phyloP scores from a whole-genome alignment of 2,888 invertebrate species.

The Bhutanitis thaidina region DNA sequence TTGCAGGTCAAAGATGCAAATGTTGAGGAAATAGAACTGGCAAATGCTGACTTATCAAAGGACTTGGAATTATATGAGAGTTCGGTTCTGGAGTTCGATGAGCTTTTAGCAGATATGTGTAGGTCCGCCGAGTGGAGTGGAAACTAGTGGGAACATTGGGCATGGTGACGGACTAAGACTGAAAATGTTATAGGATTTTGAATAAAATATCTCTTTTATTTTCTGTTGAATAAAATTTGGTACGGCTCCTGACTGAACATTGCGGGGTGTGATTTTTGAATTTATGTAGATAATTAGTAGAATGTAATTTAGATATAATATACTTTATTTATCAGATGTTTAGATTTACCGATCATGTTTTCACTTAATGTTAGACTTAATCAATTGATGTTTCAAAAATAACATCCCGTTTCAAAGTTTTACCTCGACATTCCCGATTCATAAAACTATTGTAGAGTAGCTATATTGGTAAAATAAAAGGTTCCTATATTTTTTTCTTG shows the following conservation, averaged over 20 bases:
- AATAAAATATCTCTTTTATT: conserved; percentile 23
- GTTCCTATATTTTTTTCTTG: conserved; percentile 9
- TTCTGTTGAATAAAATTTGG: conserved; percentile 17
- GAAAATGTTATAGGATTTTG: conserved; percentile 26
- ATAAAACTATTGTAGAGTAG: neutral
- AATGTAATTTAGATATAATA: conserved; percentile 1
- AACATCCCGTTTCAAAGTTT: neutral
- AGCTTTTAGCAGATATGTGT: conserved; percentile 85
- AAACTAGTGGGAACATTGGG: conserved; percentile 41
- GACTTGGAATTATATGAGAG: conserved; percentile 88
- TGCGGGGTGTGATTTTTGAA: conserved; percentile 14
- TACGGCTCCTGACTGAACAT: conserved; percentile 9
- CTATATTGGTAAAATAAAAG: neutral
- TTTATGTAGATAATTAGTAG: neutral
- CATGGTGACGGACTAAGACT: conserved; percentile 36
- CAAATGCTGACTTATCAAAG: conserved; percentile 81
- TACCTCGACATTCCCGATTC: conserved; percentile 13
- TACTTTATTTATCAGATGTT: neutral
- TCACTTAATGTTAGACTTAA: no score
- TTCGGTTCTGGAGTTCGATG: conserved; percentile 86
- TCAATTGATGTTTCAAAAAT: neutral
- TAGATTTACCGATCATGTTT: neutral
- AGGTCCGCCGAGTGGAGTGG: conserved; percentile 82
- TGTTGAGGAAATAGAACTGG: conserved; percentile 47
- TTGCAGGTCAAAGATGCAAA: conserved; percentile 25